Base-by-base conservation (phyloP, 2,113 vertebrate genomes). In the Isichthys henryi region DNA sequence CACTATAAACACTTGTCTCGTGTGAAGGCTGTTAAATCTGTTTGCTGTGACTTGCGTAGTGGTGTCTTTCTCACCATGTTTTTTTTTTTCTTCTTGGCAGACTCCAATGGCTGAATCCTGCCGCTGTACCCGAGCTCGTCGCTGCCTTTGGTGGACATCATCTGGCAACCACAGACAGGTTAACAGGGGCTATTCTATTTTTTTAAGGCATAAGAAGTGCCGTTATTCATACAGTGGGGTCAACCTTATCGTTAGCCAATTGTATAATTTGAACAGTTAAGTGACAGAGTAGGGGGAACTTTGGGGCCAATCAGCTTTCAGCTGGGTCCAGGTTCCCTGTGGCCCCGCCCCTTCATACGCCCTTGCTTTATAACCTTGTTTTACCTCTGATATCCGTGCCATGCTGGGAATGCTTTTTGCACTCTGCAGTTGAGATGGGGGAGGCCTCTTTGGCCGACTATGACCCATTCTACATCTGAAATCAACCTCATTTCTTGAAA, bases 1-100 rank as follows among this genome's bases (percentile, higher is more conserved):
- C 92, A 91, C 92, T 92, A 92, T 94, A 91, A 94, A 94, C 94
- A 94, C 95, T 90, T 93, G 92, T 93, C 94, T 94, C 84, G 85
- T 1, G 83, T 90, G 90, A 91, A 70, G 89, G 48, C 90, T 91
- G 45, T 90, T 92, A 90, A 91, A 93, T 91, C 84, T 53, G 90
- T 92, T 43, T 15, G 86, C 91, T 90, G 91, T 88, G 90, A 91
- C 82, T 58, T 58, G 48, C 39, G 8, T 74, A 74, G 45, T 88
- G 87, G 11, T 27, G 74, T 85, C 83, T 87, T 88, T 77, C 91
- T 86, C 87, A 70, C 89, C 92, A 93, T 93, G 93, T 90, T 90
- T 83, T 88, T 58, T 88, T 58, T 89, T 70, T 49, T 48, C 88
- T 87, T 52, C n/a, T 50, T 86, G 62, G 62, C 62, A 82, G 31